phyloP scores from a whole-genome alignment of 2,888 invertebrate genomes.

The Noctua janthe region DNA sequence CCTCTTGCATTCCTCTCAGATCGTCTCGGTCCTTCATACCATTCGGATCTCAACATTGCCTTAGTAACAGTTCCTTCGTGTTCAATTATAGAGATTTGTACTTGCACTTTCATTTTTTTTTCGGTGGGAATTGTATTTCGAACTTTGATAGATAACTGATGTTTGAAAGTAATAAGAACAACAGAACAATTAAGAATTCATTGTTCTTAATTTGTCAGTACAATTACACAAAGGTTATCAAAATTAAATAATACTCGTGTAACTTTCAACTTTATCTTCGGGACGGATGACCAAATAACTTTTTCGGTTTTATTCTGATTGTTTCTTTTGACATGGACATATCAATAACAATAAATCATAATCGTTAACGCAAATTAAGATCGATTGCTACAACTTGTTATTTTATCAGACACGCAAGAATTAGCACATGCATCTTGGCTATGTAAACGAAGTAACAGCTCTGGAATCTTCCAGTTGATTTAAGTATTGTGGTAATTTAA shows the following conservation, averaged over 20 bases:
- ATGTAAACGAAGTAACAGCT: conserved; percentile 24
- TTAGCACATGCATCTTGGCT: conserved; percentile 1
- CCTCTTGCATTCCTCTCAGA: conserved; percentile 27
- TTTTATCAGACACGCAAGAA: conserved; percentile 10
- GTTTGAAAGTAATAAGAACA: conserved; percentile 32
- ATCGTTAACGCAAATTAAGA: conserved; percentile 26
- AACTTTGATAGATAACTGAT: conserved; percentile 15
- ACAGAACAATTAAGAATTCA: conserved; percentile 32
- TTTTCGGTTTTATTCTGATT: conserved; percentile 11
- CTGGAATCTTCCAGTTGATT: conserved; percentile 56
- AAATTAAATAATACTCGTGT: conserved; percentile 16
- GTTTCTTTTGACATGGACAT: conserved; percentile 13
- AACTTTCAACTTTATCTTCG: conserved; percentile 44
- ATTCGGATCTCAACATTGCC: conserved; percentile 16
- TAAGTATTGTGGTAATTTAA: conserved; percentile 55
- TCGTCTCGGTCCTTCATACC: conserved; percentile 8
- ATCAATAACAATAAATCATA: conserved; percentile 42
- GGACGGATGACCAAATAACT: conserved; percentile 2
- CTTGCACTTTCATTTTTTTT: conserved; percentile 13
- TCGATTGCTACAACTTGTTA: conserved; percentile 5
- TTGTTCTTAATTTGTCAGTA: conserved; percentile 38
- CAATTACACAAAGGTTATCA: conserved; percentile 36
- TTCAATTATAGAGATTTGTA: background rate
- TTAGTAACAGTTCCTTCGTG: conserved; percentile 15
- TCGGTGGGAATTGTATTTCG: background rate